phyloP scores from a whole-genome alignment of 2,113 vertebrate species.

The Phrynosoma platyrhinos region DNA sequence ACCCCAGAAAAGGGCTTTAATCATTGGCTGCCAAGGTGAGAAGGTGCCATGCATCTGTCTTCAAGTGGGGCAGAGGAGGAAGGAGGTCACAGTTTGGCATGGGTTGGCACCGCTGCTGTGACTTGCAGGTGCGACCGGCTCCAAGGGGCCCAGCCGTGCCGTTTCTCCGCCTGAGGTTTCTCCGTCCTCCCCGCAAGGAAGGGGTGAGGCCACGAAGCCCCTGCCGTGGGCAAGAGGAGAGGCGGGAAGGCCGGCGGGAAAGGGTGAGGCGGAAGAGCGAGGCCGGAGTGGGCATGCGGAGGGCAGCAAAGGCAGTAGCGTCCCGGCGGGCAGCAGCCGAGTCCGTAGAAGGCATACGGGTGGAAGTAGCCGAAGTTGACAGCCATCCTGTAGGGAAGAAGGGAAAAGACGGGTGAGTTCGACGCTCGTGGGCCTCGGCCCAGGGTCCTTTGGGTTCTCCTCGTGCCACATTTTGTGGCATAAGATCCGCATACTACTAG shows the following conservation, averaged over 20 bases:
- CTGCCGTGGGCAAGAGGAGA: background rate
- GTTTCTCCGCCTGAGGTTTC: background rate
- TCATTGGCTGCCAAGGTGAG: too few species aligned
- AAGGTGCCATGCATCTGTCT: too few species aligned
- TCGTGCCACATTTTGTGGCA: too few species aligned
- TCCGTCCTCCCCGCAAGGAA: background rate
- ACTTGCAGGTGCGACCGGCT: background rate
- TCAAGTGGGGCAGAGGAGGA: too few species aligned
- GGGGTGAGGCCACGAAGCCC: background rate
- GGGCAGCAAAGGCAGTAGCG: conserved; percentile 77
- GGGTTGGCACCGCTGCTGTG: background rate
- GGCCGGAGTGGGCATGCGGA: conserved; percentile 58
- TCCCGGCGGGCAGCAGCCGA: conserved; percentile 46
- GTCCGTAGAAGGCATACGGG: conserved; percentile 54
- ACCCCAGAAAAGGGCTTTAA: too few species aligned
- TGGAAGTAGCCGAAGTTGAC: conserved; percentile 68
- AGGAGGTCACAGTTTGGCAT: conserved; percentile 30
- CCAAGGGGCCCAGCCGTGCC: conserved; percentile 3
- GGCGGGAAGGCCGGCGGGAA: background rate
- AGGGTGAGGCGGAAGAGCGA: conserved; percentile 55
- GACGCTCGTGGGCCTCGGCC: too few species aligned
- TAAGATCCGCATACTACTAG: too few species aligned
- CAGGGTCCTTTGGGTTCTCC: too few species aligned
- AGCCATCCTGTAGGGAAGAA: conserved; percentile 29
- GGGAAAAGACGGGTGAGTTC: background rate